Base-by-base conservation (phyloP, 2,113 vertebrate species). In the Excalfactoria chinensis region DNA sequence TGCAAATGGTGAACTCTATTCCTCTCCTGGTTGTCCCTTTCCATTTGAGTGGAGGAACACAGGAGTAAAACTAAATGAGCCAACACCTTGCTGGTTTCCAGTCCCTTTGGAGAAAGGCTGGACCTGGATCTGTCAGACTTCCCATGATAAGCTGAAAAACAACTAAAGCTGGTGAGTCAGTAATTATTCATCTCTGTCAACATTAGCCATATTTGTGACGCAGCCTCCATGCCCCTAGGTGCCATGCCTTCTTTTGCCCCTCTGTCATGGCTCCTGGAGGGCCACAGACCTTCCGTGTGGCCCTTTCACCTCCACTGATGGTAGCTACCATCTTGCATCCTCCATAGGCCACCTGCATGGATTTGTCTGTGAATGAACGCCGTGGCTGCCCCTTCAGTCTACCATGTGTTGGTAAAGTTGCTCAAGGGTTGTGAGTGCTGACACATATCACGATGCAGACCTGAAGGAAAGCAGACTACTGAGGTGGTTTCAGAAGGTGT, bases 251-350 rank as follows among this genome's bases (percentile, higher is more conserved):
- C 56, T 80, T 89, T 92, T 69, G 35, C 18, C 59, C 23, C 1
- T 3, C 15, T 22, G 44, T 75, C 11, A 34, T 0, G 0, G 56
- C 13, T 63, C 28, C 49, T 41, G 28, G 30, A 34, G 49, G 9
- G 7, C 22, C 37, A 19, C 34, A 84, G 34, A 66, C 21, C 1
- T 2, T 2, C 43, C 58, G 7, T 23, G 22, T 0, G 0, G 15
- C n/a, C 26, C 32, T 78, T 71, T 67, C 72, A 32, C 11, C 32
- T 37, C 34, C 1, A 2, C 25, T 34, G n/a, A 12, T 18, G 13
- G 48, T 15, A 6, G 0, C 6, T 64, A 43, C 7, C 34, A 22
- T 1, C 5, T 1, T 8, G 28, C 4, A 4, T 23, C n/a, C 37
- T 77, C 46, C 66, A 1, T 1, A 48, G 23, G 12, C 26, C 44